Evolutionary conservation across 2,797 vertebrate genomes (phyloP), one percentile per base, ranked within the genome.

Genomic region (Macrochelys suwanniensis): DNA sequence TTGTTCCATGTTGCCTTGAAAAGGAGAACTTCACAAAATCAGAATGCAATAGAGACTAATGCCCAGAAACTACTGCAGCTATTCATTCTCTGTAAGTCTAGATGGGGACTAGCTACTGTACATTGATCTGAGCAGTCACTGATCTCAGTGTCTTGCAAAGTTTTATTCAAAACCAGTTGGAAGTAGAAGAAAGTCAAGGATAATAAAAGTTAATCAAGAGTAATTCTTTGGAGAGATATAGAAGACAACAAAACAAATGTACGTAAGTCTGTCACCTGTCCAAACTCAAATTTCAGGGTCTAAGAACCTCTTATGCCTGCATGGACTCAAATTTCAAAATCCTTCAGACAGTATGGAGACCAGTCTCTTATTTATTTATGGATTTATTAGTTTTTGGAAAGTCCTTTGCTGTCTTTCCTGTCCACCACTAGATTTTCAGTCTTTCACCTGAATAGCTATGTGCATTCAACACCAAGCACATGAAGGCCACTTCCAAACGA

Each of bases 401-500:
- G 45, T 61, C n/a, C 37, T 80, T 42, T 31, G 49, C 33, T 87
- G 6, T 45, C 53, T 91, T 80, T 56, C 21, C n/a, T 9, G 8
- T 82, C 87, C 87, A 37, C 84, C 90, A 79, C 13, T 82, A 68
- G 5, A 79, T 92, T 94, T 93, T 91, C 87, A 4, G 82, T 89
- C 92, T 94, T 61, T 84, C 53, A 74, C 6, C 80, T 90, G 65
- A 86, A 4, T 49, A 92, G 33, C n/a, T 37, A 8, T 59, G 87
- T 59, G 65, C 37, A 80, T 7, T 81, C 51, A 87, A 91, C 37
- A 45, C 47, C n/a, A 4, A 2, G 82, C 33, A 94, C 47, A 96
- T 86, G 92, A 96, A 95, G 87, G 79, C 88, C 91, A 82, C 19
- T 88, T 94, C 54, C 71, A 85, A 25, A 37, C 19, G 77, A 65